These are phyloP conservation scores for Lynx canadensis DNA, from an alignment of 2,113 vertebrate genomes.

Conservation along the genomic window DNA sequence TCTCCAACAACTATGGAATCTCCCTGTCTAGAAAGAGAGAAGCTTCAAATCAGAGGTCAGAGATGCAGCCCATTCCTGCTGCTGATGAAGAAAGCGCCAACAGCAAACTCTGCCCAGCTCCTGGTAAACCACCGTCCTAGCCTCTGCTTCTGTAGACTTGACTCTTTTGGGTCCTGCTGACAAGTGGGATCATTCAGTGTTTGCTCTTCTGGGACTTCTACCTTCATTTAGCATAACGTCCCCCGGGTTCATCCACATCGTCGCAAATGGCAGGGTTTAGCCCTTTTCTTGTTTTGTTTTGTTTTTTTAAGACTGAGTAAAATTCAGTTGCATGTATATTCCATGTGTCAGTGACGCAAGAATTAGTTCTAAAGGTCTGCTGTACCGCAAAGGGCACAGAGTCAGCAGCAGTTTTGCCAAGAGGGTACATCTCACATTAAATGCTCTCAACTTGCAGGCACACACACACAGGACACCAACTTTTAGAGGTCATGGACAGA, in stretches of 20 bases:
- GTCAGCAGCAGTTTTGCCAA: neutral
- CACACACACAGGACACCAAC: neutral
- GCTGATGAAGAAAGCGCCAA: neutral
- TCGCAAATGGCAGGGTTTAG: neutral
- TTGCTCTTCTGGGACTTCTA: too few relatives aligned
- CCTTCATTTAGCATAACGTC: fast-evolving
- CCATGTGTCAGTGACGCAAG: neutral
- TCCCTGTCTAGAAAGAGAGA: neutral
- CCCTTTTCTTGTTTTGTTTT: neutral
- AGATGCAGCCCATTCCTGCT: neutral
- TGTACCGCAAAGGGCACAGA: neutral
- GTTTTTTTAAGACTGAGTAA: neutral
- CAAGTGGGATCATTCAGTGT: too few relatives aligned
- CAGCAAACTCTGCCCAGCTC: neutral
- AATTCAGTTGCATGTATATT: neutral
- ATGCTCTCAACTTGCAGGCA: neutral
- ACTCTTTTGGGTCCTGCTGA: neutral
- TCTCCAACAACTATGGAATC: neutral
- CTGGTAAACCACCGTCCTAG: neutral
- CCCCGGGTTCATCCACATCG: neutral
- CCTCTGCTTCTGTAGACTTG: neutral
- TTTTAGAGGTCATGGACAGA: neutral
- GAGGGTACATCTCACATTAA: neutral
- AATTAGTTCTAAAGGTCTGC: neutral
- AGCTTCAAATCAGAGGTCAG: neutral